phyloP scores from a whole-genome alignment of 2,113 vertebrate species.

The Plestiodon gilberti region DNA sequence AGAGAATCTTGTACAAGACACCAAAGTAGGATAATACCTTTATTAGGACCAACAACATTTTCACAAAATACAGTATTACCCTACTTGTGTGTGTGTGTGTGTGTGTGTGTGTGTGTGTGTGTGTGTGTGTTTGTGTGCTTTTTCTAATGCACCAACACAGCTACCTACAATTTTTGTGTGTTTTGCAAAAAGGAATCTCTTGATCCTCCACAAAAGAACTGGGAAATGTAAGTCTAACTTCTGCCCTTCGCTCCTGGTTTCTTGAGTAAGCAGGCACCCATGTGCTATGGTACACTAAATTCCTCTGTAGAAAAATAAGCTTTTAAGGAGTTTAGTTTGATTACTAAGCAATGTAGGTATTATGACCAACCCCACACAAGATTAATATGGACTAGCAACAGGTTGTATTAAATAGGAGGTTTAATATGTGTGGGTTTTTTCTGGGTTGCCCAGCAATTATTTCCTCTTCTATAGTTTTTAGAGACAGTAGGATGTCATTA shows the following conservation, averaged over 20 bases:
- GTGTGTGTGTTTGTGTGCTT: too few species aligned
- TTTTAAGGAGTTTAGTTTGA: constrained; percentile 26
- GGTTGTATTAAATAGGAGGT: not conserved
- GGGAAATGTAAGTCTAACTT: not conserved
- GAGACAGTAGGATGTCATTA: too few species aligned
- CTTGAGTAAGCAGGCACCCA: not conserved
- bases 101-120: too few species aligned
- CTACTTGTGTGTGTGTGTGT: too few species aligned
- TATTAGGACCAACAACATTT: too few species aligned
- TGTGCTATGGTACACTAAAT: not conserved
- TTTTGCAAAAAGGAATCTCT: not conserved
- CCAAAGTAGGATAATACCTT: too few species aligned
- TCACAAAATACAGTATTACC: too few species aligned
- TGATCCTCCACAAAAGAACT: not conserved
- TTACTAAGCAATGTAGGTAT: not conserved
- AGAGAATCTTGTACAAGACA: too few species aligned
- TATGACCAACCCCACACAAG: not conserved
- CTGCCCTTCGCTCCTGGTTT: not conserved
- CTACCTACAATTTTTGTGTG: not conserved
- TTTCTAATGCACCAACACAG: too few species aligned
- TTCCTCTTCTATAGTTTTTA: too few species aligned
- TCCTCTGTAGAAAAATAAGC: constrained; percentile 16
- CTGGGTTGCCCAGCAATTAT: too few species aligned
- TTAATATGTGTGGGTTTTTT: not conserved
- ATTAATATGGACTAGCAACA: not conserved